A percentile compares a stretch with the other conserved stretches of the same genome.
These are phyloP conservation scores for Neomorphus geoffroyi DNA, from an alignment of 2,797 vertebrate genomes.

Conservation along the genomic window DNA sequence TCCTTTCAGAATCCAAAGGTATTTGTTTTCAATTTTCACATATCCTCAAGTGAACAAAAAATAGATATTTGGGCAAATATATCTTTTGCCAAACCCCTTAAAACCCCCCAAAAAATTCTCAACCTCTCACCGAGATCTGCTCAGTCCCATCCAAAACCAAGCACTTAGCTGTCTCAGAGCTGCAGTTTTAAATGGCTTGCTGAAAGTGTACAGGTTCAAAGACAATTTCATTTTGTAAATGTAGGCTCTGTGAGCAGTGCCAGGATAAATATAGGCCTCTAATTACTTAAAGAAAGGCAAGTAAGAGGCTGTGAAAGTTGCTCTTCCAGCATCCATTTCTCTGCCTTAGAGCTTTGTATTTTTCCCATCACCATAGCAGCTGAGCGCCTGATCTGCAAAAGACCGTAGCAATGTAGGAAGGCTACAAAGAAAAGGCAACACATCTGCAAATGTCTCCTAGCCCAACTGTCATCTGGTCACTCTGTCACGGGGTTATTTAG, in stretches of 20 bases:
- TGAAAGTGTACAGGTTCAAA: background rate
- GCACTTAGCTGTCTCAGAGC: background rate
- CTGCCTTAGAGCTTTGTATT: background rate
- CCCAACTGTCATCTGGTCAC: background rate
- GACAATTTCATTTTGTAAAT: constrained; percentile 50
- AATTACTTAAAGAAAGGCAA: constrained; percentile 29
- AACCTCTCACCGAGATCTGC: background rate
- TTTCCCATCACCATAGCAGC: background rate
- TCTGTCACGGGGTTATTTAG: background rate
- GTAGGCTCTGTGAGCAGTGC: constrained; percentile 6
- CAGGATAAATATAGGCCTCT: constrained; percentile 33
- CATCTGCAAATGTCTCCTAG: background rate
- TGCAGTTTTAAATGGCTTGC: background rate
- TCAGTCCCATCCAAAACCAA: background rate
- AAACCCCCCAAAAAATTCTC: background rate
- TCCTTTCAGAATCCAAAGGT: background rate
- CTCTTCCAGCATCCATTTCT: background rate
- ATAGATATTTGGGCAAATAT: background rate
- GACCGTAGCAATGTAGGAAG: background rate
- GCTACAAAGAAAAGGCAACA: background rate
- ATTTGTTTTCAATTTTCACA: background rate
- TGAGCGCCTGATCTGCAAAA: background rate
- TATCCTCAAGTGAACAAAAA: background rate
- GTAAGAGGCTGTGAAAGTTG: background rate
- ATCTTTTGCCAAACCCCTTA: background rate